Conservation (phyloP, 2,797 vertebrate species). For the Sebastes nivosus region DNA sequence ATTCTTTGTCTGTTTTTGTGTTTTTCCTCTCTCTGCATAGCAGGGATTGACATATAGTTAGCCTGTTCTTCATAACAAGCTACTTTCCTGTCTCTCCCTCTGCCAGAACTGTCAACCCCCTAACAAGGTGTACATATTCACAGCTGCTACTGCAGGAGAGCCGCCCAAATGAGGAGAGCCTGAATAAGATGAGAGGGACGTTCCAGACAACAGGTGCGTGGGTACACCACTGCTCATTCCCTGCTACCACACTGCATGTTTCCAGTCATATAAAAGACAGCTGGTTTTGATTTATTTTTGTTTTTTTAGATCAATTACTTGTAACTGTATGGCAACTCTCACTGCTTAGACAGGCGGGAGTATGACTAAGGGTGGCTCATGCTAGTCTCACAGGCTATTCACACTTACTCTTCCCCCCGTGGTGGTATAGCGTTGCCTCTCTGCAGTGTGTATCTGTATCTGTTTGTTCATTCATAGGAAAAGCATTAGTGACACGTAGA, state of each 20-base stretch:
- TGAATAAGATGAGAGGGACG: constrained; percentile 59
- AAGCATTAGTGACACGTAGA: constrained; percentile 69
- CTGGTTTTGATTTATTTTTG: constrained; percentile 57
- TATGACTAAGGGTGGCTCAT: constrained; percentile 67
- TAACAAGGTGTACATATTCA: constrained; percentile 72
- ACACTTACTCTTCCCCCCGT: constrained; percentile 50
- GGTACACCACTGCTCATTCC: constrained; percentile 49
- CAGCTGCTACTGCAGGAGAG: constrained; percentile 61
- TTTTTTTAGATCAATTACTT: constrained; percentile 63
- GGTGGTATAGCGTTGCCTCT: constrained; percentile 52
- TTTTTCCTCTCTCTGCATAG: constrained; percentile 12
- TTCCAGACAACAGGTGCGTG: constrained; percentile 65
- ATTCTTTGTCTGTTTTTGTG: constrained; percentile 18
- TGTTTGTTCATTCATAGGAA: constrained; percentile 74
- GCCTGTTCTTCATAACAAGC: constrained; percentile 68
- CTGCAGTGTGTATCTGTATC: constrained; percentile 63
- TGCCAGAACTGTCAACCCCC: constrained; percentile 65
- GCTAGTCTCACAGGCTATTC: constrained; percentile 60
- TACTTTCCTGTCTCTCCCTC: constrained; percentile 52
- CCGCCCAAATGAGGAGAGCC: constrained; percentile 65
- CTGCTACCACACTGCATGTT: constrained; percentile 41
- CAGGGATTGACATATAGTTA: constrained; percentile 56
- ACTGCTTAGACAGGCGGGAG: constrained; percentile 56
- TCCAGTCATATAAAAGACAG: constrained; percentile 57
- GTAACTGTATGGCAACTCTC: constrained; percentile 55